These are phyloP conservation scores for Masnerella sp. DNA, from an alignment of 2,888 invertebrate genomes.

Conservation along the genomic window DNA sequence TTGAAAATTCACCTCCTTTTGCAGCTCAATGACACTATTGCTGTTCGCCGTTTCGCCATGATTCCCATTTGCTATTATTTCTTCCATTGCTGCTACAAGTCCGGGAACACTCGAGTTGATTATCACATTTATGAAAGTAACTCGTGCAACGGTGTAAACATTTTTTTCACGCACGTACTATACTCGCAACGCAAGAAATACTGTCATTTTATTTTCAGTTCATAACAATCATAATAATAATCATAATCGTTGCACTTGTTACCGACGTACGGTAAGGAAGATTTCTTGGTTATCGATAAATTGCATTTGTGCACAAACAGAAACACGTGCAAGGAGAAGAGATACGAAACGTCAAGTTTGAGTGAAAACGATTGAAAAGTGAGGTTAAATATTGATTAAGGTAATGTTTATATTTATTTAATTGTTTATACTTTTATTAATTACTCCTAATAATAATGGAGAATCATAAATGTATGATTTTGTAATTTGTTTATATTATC, in stretches of 20 bases:
- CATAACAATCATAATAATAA: neutral
- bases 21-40: slow-evolving; percentile 66
- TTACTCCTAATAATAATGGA: no score
- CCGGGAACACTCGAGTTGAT: neutral
- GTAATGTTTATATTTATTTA: no score
- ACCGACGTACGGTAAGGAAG: neutral
- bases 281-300: neutral
- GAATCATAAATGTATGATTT: no score
- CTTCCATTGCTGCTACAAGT: slow-evolving; percentile 69
- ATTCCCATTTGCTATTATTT: slow-evolving; percentile 73
- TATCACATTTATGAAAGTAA: slow-evolving; percentile 24
- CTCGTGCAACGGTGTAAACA: slow-evolving; percentile 3
- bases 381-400: no score
- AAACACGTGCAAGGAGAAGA: neutral
- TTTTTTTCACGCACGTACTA: slow-evolving; percentile 7
- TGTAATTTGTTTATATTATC: no score
- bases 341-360: neutral
- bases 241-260: neutral
- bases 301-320: neutral
- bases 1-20: slow-evolving; percentile 69
- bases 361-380: neutral
- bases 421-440: no score
- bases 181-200: slow-evolving; percentile 10
- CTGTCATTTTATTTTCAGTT: slow-evolving; percentile 15
- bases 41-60: slow-evolving; percentile 67